A percentile compares a stretch with the other conserved stretches of the same genome.
These are phyloP conservation scores for Thripadectes ignobilis DNA, from an alignment of 2,797 vertebrate genomes.

Conservation along the genomic window DNA sequence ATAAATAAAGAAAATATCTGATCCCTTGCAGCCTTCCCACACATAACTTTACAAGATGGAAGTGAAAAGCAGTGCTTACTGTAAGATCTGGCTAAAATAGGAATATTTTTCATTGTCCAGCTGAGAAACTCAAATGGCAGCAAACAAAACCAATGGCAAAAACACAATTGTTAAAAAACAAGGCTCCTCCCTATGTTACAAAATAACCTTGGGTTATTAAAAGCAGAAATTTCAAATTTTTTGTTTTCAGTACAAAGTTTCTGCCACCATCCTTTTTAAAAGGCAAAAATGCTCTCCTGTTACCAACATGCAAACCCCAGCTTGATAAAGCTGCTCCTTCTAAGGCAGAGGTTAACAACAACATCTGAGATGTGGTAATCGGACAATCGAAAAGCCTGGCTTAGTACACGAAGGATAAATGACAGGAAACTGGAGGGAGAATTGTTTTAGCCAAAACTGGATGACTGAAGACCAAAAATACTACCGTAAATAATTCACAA, in stretches of 20 bases:
- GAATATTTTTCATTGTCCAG: background rate
- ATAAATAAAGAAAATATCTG: background rate
- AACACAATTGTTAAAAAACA: background rate
- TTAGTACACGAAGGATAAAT: slow-evolving; percentile 30
- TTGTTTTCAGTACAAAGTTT: background rate
- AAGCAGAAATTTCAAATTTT: background rate
- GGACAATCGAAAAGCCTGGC: background rate
- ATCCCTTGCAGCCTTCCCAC: background rate
- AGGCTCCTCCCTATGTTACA: background rate
- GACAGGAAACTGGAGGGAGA: slow-evolving; percentile 52
- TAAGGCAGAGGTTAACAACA: background rate
- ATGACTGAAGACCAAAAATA: slow-evolving; percentile 48
- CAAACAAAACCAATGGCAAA: background rate
- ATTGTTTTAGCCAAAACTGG: slow-evolving; percentile 18
- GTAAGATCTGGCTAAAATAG: background rate
- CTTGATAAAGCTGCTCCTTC: background rate
- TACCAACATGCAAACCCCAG: background rate
- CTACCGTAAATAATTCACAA: slow-evolving; percentile 61
- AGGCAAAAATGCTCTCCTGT: background rate
- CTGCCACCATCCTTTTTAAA: background rate
- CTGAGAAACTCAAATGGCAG: background rate
- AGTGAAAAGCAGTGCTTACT: background rate
- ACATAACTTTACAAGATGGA: background rate
- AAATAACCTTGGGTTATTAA: slow-evolving; percentile 23
- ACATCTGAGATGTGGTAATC: background rate